Evolutionary conservation across 2,113 vertebrate genomes (phyloP), one percentile per base, ranked within the genome.

Genomic region (Nicator chloris): DNA sequence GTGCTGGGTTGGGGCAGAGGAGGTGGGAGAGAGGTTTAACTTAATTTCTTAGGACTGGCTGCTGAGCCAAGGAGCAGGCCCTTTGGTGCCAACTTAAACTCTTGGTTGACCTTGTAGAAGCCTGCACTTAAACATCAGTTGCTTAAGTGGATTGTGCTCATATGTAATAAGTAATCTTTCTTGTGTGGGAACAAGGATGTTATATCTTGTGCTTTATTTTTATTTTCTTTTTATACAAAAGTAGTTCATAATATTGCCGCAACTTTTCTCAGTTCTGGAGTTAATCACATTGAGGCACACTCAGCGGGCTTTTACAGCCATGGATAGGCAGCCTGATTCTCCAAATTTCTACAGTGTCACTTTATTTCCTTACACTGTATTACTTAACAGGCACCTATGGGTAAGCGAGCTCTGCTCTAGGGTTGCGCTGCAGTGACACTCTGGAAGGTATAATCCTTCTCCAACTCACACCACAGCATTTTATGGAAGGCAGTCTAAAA

Each of bases 251-350:
- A 45, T 83, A 23, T 18, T 86, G 50, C n/a, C 59, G 56, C 21
- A 44, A 4, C 10, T 31, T 59, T 30, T 79, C 13, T 71, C 6
- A 31, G 6, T 54, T 81, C 31, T 59, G 19, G 21, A 42, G 50
- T 81, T 70, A 82, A 40, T 69, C 3, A 4, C 0, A 0, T 5
- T 35, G 31, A 45, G 33, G 45, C 54, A 44, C 0, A 0, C 37
- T 84, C 39, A 50, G 39, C 30, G 44, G n/a, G 17, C 22, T 86
- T 82, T 49, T 47, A 6, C 9, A n/a, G 40, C 21, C 6, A 4
- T 40, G 49, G 37, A 13, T 45, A 22, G 27, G 39, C 42, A 75
- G n/a, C 72, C 40, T 30, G 44, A 16, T 69, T 12, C 5, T 26
- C 10, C 3, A 6, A 22, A 57, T 61, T 70, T 50, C 56, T 89